Evolutionary conservation across 2,113 vertebrate genomes (phyloP), one percentile per base, ranked within the genome.

Genomic region (Cyanoderma ruficeps): DNA sequence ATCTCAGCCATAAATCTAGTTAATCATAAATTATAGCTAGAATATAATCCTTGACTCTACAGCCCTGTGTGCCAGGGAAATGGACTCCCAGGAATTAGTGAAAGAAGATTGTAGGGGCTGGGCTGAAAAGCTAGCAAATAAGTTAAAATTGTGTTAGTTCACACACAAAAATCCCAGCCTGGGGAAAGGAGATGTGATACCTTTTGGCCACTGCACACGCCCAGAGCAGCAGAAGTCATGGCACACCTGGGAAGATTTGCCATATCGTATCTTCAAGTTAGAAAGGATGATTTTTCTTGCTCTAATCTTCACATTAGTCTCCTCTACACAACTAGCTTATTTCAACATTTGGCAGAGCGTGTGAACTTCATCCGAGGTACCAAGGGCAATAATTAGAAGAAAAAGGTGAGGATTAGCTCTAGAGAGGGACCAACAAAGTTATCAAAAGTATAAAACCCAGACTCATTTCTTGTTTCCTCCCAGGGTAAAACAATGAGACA

Each of bases 1-100:
- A 94, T 94, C 93, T 92, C 95, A 94, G 95, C 83, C 94, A 92
- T 95, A 97, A 96, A 96, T 96, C 94, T 96, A 95, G 94, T 96
- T 97, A 96, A 95, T 95, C 93, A 97, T 97, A 95, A 96, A 97
- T 96, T 95, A 97, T 94, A 96, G 96, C 91, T 88, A 71, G 94
- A 94, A 96, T 85, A 92, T 93, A 74, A 91, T 71, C 83, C 64
- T 87, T 87, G 91, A 76, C 93, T 95, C 94, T 53, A 61, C 72
- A 86, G 87, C 89, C 93, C 89, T 24, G 2, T 42, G 77, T 93
- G 87, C 92, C 93, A 94, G 86, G 42, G 76, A 93, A 96, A 87
- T 6, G 13, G 71, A 92, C 94, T 96, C 96, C 21, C 81, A 91
- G 94, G 95, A 97, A 96, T 96, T 96, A 97, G 52, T 77, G 83